A percentile compares a stretch with the other conserved stretches of the same genome.
Evolutionary conservation across 2,797 vertebrate species (phyloP).

Genomic region (Holocentrus rufus): DNA sequence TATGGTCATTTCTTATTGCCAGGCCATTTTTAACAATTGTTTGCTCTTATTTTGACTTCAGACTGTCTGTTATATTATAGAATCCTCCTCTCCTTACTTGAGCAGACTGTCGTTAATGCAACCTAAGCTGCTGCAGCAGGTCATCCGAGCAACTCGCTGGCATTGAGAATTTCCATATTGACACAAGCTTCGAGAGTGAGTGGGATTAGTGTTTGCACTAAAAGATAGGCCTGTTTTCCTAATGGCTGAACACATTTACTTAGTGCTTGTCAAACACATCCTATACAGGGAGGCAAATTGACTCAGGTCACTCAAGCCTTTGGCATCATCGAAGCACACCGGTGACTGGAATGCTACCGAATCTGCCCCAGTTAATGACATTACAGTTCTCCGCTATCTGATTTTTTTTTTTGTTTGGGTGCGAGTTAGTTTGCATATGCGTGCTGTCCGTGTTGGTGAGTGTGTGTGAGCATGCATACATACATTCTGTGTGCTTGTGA

Average conservation of each 20-base stretch:
- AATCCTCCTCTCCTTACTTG: neutral
- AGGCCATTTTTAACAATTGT: neutral
- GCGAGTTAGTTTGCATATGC: neutral
- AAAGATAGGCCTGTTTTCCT: slow-evolving; percentile 77
- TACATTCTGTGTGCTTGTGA: neutral
- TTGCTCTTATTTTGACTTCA: neutral
- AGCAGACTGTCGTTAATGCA: neutral
- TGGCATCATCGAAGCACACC: slow-evolving; percentile 38
- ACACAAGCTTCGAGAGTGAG: slow-evolving; percentile 70
- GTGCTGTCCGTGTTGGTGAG: neutral
- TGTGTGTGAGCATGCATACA: neutral
- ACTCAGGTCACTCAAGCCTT: slow-evolving; percentile 57
- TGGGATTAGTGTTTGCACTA: slow-evolving; percentile 76
- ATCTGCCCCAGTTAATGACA: slow-evolving; percentile 15
- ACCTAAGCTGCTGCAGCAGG: slow-evolving; percentile 19
- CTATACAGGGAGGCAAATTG: slow-evolving; percentile 62
- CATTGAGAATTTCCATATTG: slow-evolving; percentile 66
- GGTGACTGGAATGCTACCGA: slow-evolving; percentile 26
- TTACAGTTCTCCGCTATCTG: slow-evolving; percentile 9
- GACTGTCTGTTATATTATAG: neutral
- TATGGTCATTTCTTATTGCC: neutral
- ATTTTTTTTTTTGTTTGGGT: neutral
- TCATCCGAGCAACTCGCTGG: slow-evolving; percentile 40
- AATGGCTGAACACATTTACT: slow-evolving; percentile 76
- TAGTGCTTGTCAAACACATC: slow-evolving; percentile 77